Percentiles rank a stretch among this genome's conserved stretches.
Evolutionary conservation across 2,113 vertebrate genomes (phyloP).

Genomic region (Patagioenas fasciata): DNA sequence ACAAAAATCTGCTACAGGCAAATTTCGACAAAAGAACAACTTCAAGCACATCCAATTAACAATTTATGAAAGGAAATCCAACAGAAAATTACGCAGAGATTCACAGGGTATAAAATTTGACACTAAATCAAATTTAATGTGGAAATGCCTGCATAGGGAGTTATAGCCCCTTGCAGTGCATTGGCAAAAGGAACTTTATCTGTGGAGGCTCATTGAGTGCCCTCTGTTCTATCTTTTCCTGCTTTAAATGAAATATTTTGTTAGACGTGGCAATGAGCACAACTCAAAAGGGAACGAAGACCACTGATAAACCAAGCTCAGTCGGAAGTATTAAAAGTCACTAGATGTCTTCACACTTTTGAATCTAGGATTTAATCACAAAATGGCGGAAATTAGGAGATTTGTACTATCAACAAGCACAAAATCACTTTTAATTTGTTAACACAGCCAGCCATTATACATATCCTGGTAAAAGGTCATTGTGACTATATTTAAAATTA

Average conservation of each 20-base stretch:
- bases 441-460: background rate
- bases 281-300: background rate
- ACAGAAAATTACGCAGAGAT: constrained; percentile 31
- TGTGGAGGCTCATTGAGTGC: background rate
- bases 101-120: constrained; percentile 20
- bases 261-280: background rate
- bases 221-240: background rate
- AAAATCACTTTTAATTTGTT: background rate
- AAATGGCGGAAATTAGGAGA: background rate
- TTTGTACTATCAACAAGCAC: background rate
- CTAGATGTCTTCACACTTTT: background rate
- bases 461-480: background rate
- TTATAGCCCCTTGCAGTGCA: background rate
- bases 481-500: background rate
- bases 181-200: constrained; percentile 8
- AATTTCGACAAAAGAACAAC: constrained; percentile 44
- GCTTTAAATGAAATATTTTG: constrained; percentile 12
- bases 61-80: constrained; percentile 49
- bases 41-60: constrained; percentile 57
- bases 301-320: background rate
- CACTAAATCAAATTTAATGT: constrained; percentile 6
- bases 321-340: background rate
- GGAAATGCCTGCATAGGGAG: background rate
- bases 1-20: constrained; percentile 46
- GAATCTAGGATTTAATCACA: background rate